Conservation (phyloP, 2,888 invertebrate species). For the Acleris holmiana region DNA sequence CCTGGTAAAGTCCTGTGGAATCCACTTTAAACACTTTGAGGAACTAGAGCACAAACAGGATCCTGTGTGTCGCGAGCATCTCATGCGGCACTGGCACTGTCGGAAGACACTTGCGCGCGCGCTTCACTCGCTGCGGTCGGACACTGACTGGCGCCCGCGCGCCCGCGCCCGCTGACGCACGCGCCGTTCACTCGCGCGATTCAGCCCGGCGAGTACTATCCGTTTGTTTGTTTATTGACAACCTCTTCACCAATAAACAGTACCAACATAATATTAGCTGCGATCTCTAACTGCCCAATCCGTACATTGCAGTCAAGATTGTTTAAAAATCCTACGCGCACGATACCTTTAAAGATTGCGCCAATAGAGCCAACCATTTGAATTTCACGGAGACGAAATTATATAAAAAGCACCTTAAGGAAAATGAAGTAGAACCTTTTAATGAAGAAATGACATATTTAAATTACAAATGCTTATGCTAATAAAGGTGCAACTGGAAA, state of each 20-base stretch:
- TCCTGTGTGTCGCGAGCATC: slow-evolving; percentile 75
- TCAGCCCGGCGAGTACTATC: slow-evolving; percentile 27
- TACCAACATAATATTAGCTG: neutral
- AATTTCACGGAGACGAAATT: no score
- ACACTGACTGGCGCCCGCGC: slow-evolving; percentile 59
- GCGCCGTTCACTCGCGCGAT: slow-evolving; percentile 22
- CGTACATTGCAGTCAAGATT: no score
- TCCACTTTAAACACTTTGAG: slow-evolving; percentile 77
- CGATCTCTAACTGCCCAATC: neutral
- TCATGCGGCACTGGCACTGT: slow-evolving; percentile 67
- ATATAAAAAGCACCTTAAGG: no score
- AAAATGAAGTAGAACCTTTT: neutral
- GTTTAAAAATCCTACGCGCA: no score
- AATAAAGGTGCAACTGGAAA: neutral
- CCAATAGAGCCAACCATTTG: no score
- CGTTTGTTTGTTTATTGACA: slow-evolving; percentile 37
- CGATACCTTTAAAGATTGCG: no score
- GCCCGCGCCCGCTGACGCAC: slow-evolving; percentile 42
- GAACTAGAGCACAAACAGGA: slow-evolving; percentile 72
- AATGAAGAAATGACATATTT: neutral
- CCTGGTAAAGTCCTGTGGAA: slow-evolving; percentile 80
- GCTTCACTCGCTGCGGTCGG: slow-evolving; percentile 68
- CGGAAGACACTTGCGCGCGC: slow-evolving; percentile 40
- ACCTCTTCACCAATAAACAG: slow-evolving; percentile 24
- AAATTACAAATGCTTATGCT: neutral